Evolutionary conservation across 2,888 invertebrate genomes (phyloP).

Genomic region (Dicycla oo): DNA sequence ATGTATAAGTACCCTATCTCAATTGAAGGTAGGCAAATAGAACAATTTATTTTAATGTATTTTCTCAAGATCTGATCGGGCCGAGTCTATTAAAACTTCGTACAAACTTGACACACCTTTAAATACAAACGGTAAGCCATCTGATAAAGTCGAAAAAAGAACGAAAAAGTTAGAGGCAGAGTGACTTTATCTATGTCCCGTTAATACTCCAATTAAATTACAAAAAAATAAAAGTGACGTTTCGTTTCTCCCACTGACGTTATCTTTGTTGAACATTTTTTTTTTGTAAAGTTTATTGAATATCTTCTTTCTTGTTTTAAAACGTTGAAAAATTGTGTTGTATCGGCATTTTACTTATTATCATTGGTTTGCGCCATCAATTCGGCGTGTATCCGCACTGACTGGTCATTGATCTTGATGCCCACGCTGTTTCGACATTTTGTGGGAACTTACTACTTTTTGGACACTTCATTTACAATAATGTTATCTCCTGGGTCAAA

Average conservation of each 20-base stretch:
- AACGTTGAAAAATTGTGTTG: conserved; percentile 65
- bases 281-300: conserved; percentile 72
- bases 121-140: conserved; percentile 89
- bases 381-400: conserved; percentile 72
- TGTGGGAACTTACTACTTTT: conserved; percentile 66
- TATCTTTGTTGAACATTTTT: conserved; percentile 70
- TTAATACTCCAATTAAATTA: conserved; percentile 89
- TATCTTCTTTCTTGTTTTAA: conserved; percentile 65
- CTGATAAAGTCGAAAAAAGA: conserved; percentile 84
- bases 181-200: conserved; percentile 87
- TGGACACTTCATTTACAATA: conserved; percentile 31
- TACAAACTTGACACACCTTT: conserved; percentile 86
- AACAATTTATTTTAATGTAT: conserved; percentile 81
- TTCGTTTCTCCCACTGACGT: conserved; percentile 77
- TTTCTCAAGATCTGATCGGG: conserved; percentile 85
- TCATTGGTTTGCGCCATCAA: conserved; percentile 71
- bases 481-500: conserved; percentile 24
- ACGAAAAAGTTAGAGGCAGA: conserved; percentile 74
- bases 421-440: conserved; percentile 73
- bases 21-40: conserved; percentile 64
- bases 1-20: conserved; percentile 29
- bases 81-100: conserved; percentile 89
- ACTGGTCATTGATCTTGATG: conserved; percentile 73
- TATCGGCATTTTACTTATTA: conserved; percentile 64
- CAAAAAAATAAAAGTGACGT: conserved; percentile 84